Base-by-base conservation (phyloP, 2,888 invertebrate genomes). In the Marronus borbonicus region DNA sequence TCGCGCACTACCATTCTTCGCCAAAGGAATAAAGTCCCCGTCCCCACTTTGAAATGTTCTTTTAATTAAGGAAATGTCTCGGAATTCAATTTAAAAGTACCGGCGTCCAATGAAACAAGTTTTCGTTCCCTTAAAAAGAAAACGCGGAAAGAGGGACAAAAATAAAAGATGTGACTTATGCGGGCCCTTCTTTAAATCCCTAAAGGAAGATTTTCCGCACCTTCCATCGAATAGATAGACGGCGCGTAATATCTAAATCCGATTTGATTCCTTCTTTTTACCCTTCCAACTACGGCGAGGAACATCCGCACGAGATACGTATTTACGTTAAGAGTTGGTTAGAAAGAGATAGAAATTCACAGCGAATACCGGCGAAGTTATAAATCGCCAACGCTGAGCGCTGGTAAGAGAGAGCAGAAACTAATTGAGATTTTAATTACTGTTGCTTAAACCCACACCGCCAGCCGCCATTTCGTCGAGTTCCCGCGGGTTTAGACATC, bases 391-490 rank as follows among this genome's bases (percentile, higher is more conserved):
- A 10, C 20, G 17, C 74, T 72, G 76, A 68, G 31, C 31, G 31
- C 31, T 31, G 76, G 77, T 68, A 75, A 79, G 79, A 77, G 76
- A 75, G 76, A 76, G 70, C 70, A 75, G 76, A 76, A 65, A 70
- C 60, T 80, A 80, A 80, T 80, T 80, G 80, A 80, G 80, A 80
- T 69, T 69, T 69, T 69, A 69, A 69, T 69, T 69, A 69, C 69
- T 69, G 52, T 69, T 80, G 80, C 80, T 80, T 80, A 80, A 80
- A 80, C 78, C 76, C 78, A 74, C 78, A 78, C 78, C 78, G 72
- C 70, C 50, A 74, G 84, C 83, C 82, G 81, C 76, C 74, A 66
- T 66, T 31, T 31, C 44, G 12, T 44, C 12, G 44, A 31, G 31
- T 31, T 31, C 31, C 31, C 44, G 44, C 44, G 10, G 44, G 44